These are phyloP conservation scores for Zelostemma sp. DNA, from an alignment of 1,140 invertebrate genomes.

Conservation along the genomic window DNA sequence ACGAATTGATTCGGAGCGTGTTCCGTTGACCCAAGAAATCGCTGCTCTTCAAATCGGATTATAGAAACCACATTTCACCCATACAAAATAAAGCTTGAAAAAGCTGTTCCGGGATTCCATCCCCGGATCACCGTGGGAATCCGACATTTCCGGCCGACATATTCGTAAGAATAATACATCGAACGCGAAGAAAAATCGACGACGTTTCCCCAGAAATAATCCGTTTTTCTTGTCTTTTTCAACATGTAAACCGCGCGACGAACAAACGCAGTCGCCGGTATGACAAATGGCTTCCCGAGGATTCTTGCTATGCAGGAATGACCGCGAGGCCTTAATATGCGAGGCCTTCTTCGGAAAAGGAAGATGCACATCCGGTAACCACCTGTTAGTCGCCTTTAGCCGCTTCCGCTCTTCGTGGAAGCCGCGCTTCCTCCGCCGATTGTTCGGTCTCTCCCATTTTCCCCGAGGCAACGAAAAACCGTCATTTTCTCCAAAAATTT, in stretches of 20 bases:
- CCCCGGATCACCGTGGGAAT: conserved; percentile 43
- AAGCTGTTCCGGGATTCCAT: neutral
- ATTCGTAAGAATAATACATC: neutral
- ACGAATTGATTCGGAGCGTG: neutral
- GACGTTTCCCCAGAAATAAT: neutral
- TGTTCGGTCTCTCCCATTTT: neutral
- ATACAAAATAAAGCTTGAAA: neutral
- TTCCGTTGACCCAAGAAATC: neutral
- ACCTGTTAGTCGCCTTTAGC: conserved; percentile 57
- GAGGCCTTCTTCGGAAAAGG: conserved; percentile 57
- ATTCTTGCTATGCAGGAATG: conserved; percentile 2
- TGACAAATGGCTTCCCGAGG: neutral
- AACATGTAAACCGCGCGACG: neutral
- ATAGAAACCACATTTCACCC: neutral
- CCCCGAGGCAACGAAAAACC: conserved; percentile 1
- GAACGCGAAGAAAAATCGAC: neutral
- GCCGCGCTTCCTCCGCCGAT: too few species aligned
- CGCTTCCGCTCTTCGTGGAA: neutral
- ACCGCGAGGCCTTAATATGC: conserved; percentile 54
- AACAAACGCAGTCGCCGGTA: neutral
- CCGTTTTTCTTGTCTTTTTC: neutral
- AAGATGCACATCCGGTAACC: conserved; percentile 64
- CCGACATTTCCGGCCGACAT: conserved; percentile 25
- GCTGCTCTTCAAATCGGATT: neutral
- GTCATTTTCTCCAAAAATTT: too few species aligned